These are phyloP conservation scores for Drosophila parvula DNA, from an alignment of 1,140 invertebrate genomes.

Conservation along the genomic window DNA sequence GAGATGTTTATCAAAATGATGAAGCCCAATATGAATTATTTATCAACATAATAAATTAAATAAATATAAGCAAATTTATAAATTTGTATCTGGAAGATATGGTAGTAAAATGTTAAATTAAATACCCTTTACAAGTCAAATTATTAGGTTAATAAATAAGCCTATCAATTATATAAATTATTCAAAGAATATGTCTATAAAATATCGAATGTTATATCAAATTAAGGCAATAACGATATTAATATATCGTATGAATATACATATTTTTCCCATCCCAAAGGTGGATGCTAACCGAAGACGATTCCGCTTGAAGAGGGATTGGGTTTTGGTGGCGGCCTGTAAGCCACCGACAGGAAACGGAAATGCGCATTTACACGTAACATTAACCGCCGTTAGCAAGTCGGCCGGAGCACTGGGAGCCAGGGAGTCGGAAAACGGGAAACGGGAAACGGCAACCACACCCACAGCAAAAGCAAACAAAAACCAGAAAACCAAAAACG, in stretches of 20 bases:
- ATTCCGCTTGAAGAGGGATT: background rate
- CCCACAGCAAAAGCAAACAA: constrained; percentile 65
- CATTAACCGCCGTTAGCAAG: constrained; percentile 72
- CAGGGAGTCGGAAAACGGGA: background rate
- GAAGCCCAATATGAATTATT: background rate
- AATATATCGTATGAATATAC: background rate
- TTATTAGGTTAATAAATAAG: no score
- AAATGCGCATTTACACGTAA: constrained; percentile 82
- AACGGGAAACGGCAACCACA: constrained; percentile 12
- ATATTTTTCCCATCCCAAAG: background rate
- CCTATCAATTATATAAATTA: no score
- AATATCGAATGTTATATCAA: background rate
- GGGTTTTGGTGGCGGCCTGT: constrained; percentile 18
- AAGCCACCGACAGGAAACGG: constrained; percentile 63
- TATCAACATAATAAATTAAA: no score
- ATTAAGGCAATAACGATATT: background rate
- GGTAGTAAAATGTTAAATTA: no score
- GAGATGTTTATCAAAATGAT: background rate
- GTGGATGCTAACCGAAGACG: background rate
- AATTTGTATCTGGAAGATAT: no score
- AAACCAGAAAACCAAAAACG: constrained; percentile 71
- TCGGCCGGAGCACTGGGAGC: constrained; percentile 19
- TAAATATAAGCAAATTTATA: no score
- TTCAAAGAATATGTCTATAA: background rate
- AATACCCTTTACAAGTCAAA: no score